Evolutionary conservation across 2,888 invertebrate species (phyloP), one percentile per base, ranked within the genome.

Genomic region (Polylopha cassiicola): DNA sequence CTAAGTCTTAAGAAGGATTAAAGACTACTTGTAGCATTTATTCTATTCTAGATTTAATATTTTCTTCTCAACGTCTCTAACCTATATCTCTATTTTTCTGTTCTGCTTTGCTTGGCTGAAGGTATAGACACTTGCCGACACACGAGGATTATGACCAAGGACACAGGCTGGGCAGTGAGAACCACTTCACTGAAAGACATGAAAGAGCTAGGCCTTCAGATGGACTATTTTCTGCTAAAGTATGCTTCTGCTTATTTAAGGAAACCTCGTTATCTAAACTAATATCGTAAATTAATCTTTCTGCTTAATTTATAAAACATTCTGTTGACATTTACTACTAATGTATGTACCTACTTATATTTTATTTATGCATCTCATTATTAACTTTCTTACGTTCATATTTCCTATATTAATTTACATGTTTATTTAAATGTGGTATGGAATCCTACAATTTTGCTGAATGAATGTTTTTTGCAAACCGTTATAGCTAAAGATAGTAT

Each of bases 221-320:
- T 50, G 91, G 91, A 73, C 82, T 89, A 68, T 91, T 90, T 84
- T 90, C 90, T 79, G 91, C 90, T 64, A 91, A 92, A 90, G 91
- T 92, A 90, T 76, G 81, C 74, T 72, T 70, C 47, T 57, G 56
- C 55, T 54, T 68, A 68, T 71, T 70, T 43, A 44, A n/a, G n/a
- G n/a, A n/a, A n/a, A n/a, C n/a, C n/a, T n/a, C n/a, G n/a, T n/a
- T n/a, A n/a, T n/a, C n/a, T n/a, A n/a, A n/a, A n/a, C n/a, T n/a
- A n/a, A n/a, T n/a, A n/a, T n/a, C n/a, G n/a, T n/a, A n/a, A n/a
- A n/a, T n/a, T n/a, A n/a, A n/a, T n/a, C n/a, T n/a, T n/a, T n/a
- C n/a, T n/a, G n/a, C n/a, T n/a, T n/a, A n/a, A n/a, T n/a, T n/a
- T n/a, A n/a, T n/a, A n/a, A n/a, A n/a, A n/a, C n/a, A n/a, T n/a